phyloP scores from a whole-genome alignment of 2,888 invertebrate species.

The Elysia crispata region DNA sequence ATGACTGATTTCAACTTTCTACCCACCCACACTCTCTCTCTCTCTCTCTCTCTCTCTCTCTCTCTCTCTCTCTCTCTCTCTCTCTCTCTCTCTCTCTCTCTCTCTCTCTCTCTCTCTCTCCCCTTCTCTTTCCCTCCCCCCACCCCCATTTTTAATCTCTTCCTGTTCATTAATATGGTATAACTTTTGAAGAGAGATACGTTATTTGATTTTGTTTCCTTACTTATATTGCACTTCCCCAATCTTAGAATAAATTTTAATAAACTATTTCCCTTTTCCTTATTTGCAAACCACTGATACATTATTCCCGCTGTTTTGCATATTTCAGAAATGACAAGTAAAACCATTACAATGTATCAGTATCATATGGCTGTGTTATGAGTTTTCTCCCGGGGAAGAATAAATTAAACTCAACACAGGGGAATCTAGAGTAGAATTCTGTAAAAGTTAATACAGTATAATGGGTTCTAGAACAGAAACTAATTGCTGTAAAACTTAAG shows the following conservation, averaged over 20 bases:
- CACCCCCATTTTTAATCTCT: not conserved
- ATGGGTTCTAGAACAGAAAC: too few species aligned
- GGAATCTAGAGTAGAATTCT: too few species aligned
- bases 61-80: conserved; percentile 27
- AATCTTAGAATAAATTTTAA: not conserved
- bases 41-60: conserved; percentile 26
- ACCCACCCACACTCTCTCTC: conserved; percentile 15
- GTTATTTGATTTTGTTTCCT: not conserved
- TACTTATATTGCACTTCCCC: not conserved
- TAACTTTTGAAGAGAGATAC: not conserved
- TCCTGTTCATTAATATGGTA: not conserved
- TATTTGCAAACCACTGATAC: too few species aligned
- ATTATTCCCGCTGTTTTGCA: too few species aligned
- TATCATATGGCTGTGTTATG: too few species aligned
- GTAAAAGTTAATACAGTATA: too few species aligned
- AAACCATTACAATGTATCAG: too few species aligned
- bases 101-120: conserved; percentile 17
- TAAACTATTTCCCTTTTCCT: not conserved
- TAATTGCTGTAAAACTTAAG: too few species aligned
- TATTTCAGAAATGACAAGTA: too few species aligned
- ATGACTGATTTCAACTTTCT: not conserved
- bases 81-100: conserved; percentile 30
- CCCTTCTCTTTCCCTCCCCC: not conserved
- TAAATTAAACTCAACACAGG: too few species aligned
- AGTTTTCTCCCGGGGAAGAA: too few species aligned